Conservation (phyloP, 2,888 invertebrate genomes). For the Amiota minor region DNA sequence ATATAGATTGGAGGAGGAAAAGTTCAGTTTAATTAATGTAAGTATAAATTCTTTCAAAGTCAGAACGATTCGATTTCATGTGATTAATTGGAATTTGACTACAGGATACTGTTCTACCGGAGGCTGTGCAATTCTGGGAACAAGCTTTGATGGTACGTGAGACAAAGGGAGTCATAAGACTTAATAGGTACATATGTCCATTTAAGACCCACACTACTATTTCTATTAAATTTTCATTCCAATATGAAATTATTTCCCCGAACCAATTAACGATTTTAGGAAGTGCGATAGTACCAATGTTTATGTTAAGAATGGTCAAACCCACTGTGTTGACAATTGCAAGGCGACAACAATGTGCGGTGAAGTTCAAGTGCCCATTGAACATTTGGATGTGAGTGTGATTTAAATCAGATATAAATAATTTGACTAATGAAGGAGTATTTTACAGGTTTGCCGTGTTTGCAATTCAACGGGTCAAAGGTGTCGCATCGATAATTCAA, state of each 20-base stretch:
- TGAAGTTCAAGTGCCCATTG: conserved; percentile 92
- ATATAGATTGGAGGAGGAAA: conserved; percentile 86
- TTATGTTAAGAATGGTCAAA: conserved; percentile 86
- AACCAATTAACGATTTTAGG: conserved; percentile 74
- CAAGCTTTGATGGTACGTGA: conserved; percentile 90
- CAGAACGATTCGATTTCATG: neutral
- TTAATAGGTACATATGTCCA: conserved; percentile 81
- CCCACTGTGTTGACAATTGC: conserved; percentile 91
- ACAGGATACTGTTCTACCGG: conserved; percentile 90
- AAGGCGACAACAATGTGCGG: conserved; percentile 93
- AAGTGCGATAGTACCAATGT: conserved; percentile 92
- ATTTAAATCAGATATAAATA: neutral
- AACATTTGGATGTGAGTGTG: conserved; percentile 91
- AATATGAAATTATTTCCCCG: neutral
- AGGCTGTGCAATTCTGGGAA: conserved; percentile 96
- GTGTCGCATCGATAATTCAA: conserved; percentile 78
- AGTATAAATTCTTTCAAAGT: conserved; percentile 75
- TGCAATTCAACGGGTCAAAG: conserved; percentile 90
- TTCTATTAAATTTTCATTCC: neutral
- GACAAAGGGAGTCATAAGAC: conserved; percentile 87
- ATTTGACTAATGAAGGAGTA: neutral
- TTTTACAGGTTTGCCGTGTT: conserved; percentile 84
- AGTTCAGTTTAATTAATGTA: conserved; percentile 91
- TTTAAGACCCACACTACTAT: conserved; percentile 8
- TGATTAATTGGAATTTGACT: conserved; percentile 30